Evolutionary conservation across 30 jellyfish, hydroid and myxozoan species (phyloP), one percentile per base, ranked within the genome.

Genomic region (Aurelia sp.): DNA sequence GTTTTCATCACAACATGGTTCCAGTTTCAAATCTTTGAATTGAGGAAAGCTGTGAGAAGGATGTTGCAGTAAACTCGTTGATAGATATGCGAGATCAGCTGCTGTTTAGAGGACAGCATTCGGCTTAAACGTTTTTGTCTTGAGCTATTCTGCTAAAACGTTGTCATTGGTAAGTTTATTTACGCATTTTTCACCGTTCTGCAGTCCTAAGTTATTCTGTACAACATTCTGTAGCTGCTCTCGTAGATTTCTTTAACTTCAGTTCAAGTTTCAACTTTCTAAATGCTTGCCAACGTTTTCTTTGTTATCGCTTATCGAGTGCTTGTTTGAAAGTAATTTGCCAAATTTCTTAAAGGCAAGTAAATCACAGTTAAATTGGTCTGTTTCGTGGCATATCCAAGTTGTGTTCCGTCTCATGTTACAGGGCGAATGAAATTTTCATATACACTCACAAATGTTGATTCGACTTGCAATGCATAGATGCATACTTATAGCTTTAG

Each of bases 91-190:
- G 63, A 24, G 30, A 31, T 75, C 73, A 75, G 74, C 86, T 75
- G 74, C 61, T 75, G 40, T 51, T 44, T 48, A 75, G 48, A 3
- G 78, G n/a, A 30, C 63, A 21, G 35, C 80, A 22, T 8, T 30
- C 27, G 4, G 48, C 61, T 69, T 58, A 58, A 24, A 13, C 15
- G 63, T 13, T 47, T 20, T 60, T 76, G 77, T 59, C 20, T 75
- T 40, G 74, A 63, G 30, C 27, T 38, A 22, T 76, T 19, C 38
- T 76, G 62, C 77, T 76, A 76, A 76, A 76, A 76, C 87, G 87
- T 76, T 76, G 44, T 74, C 21, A 38, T 76, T 22, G 87, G 87
- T 76, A 76, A 76, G 87, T 76, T 74, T 51, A 75, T 61, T 61
- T 13, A 13, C 35, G 21, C 20, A 18, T 7, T 20, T 13, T 16